Percentiles rank a stretch among this genome's conserved stretches.
These are phyloP conservation scores for Scaptomyza graminum DNA, from an alignment of 1,140 invertebrate species.

Conservation along the genomic window DNA sequence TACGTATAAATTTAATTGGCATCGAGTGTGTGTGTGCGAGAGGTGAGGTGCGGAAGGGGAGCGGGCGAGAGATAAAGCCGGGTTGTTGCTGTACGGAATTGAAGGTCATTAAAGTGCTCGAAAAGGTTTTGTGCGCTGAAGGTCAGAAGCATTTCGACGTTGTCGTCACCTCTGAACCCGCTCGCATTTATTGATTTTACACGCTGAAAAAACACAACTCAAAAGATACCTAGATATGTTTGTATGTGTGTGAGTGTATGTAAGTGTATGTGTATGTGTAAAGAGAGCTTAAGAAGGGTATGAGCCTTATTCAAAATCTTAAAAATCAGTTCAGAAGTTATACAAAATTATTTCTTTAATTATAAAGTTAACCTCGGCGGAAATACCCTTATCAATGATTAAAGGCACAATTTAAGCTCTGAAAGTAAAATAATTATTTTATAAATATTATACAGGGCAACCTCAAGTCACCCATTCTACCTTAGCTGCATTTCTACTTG, in stretches of 20 bases:
- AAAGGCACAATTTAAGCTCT: no score
- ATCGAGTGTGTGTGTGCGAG: neutral
- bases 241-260: constrained; percentile 4
- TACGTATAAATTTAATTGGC: constrained; percentile 34
- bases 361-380: no score
- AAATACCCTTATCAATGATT: no score
- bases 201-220: constrained; percentile 41
- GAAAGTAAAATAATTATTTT: no score
- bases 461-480: neutral
- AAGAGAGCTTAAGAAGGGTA: neutral
- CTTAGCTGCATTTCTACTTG: neutral
- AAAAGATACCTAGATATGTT: constrained; percentile 5
- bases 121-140: constrained; percentile 40
- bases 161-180: constrained; percentile 78
- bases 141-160: constrained; percentile 72
- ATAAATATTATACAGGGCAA: constrained; percentile 1
- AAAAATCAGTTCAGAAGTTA: no score
- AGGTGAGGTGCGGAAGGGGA: neutral
- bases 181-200: constrained; percentile 80
- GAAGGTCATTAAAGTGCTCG: constrained; percentile 61
- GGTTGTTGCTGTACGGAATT: neutral
- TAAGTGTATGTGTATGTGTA: constrained; percentile 17
- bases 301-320: neutral
- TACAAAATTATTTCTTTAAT: no score
- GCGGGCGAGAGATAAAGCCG: neutral